Evolutionary conservation across 2,797 vertebrate genomes (phyloP).

Genomic region (Tapirus indicus): DNA sequence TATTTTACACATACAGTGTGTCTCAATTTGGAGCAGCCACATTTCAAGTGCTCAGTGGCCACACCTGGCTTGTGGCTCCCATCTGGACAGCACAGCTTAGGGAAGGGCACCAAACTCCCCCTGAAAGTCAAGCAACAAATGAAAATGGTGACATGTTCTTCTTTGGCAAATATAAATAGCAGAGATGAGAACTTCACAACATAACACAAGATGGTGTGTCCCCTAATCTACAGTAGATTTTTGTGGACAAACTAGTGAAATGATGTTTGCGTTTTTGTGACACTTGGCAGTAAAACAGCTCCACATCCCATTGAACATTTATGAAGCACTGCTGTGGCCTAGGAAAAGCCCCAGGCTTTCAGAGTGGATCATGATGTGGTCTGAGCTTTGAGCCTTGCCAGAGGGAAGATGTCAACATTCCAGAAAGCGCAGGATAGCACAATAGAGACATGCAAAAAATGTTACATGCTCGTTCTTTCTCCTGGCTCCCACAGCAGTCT

Average conservation of each 20-base stretch:
- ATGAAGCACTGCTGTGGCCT: neutral
- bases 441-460: neutral
- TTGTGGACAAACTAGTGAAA: neutral
- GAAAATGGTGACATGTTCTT: neutral
- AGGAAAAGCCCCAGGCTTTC: neutral
- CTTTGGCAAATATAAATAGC: neutral
- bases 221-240: neutral
- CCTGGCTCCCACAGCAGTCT: neutral
- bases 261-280: neutral
- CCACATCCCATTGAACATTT: neutral
- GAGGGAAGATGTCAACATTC: neutral
- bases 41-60: neutral
- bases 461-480: neutral
- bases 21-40: neutral
- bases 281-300: neutral
- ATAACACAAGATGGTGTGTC: neutral
- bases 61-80: neutral
- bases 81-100: too few relatives aligned
- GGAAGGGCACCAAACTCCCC: neutral
- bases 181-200: neutral
- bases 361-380: neutral
- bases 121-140: neutral
- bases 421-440: neutral
- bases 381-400: neutral
- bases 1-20: neutral